Evolutionary conservation across 2,797 vertebrate genomes (phyloP), one percentile per base, ranked within the genome.

Genomic region (Spheniscus humboldti): DNA sequence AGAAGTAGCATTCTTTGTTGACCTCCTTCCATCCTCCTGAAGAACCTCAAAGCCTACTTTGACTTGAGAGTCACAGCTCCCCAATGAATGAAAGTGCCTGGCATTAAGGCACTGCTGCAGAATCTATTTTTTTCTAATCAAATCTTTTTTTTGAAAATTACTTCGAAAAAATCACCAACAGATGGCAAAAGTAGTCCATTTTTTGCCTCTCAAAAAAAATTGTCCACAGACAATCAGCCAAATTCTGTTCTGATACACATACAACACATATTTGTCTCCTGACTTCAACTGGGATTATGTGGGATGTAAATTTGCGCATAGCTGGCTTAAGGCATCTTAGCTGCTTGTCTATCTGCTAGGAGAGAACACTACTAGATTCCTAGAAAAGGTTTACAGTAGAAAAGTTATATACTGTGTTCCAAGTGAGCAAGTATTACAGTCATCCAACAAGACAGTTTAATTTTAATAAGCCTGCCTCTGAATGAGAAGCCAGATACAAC

Each of bases 401-500:
- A 64, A 93, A 95, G 62, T 9, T 1, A 63, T 81, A 74, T 25
- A 77, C 18, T 68, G 17, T 47, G 28, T 92, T 96, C 91, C 85
- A 93, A 92, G 86, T 33, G 39, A 94, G 84, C 77, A 82, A 80
- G 41, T 53, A 71, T 50, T 85, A 84, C 37, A 95, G 68, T 31
- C 83, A 80, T 85, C 68, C 79, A 96, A 75, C 48, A 92, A 86
- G 84, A 81, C 43, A 69, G 82, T 90, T 88, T 84, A 72, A 96
- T 81, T 94, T 95, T 86, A 91, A 92, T 88, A 94, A 86, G 82
- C 20, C 39, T 86, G 72, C 30, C 35, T 90, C 50, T 80, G 90
- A 95, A 94, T 15, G 48, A 90, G 72, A 97, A 97, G 62, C 78
- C 87, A 96, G 87, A 88, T 91, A 88, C 33, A 91, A 90, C 79